These are phyloP conservation scores for Amblyraja radiata DNA, from an alignment of 2,797 vertebrate genomes.

Conservation along the genomic window DNA sequence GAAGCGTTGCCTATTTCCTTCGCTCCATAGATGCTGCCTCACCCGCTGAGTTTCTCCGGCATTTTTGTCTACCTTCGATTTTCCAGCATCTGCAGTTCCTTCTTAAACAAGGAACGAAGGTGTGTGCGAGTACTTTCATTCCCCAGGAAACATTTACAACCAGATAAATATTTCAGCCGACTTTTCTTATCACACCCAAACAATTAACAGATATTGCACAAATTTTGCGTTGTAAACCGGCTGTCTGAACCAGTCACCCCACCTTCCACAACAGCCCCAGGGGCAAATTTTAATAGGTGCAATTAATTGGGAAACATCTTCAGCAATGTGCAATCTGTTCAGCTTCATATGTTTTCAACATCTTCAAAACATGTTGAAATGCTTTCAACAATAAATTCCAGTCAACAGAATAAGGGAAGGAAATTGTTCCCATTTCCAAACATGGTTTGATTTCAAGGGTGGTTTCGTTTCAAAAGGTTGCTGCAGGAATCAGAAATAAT, in stretches of 20 bases:
- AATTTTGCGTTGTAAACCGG: not conserved
- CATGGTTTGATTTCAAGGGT: not conserved
- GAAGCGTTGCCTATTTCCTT: too few relatives aligned
- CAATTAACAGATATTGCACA: not conserved
- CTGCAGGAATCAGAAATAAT: not conserved
- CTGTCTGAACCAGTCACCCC: not conserved
- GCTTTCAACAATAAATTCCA: not conserved
- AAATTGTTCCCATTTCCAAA: too few relatives aligned
- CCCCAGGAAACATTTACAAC: not conserved
- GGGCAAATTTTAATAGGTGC: not conserved
- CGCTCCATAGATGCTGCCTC: too few relatives aligned
- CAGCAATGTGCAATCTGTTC: not conserved
- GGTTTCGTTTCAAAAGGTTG: not conserved
- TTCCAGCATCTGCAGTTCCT: too few relatives aligned
- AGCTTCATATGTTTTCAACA: not conserved
- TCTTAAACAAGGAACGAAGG: not conserved
- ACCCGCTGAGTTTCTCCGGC: too few relatives aligned
- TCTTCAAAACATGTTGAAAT: too few relatives aligned
- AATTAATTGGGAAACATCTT: not conserved
- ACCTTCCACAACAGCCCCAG: not conserved
- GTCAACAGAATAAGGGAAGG: not conserved
- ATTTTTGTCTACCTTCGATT: too few relatives aligned
- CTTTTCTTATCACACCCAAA: not conserved
- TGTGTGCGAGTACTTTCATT: not conserved
- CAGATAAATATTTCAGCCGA: not conserved